Percentiles rank a stretch among this genome's conserved stretches.
phyloP scores from a whole-genome alignment of 2,888 invertebrate species.

The Incurvaria masculella region DNA sequence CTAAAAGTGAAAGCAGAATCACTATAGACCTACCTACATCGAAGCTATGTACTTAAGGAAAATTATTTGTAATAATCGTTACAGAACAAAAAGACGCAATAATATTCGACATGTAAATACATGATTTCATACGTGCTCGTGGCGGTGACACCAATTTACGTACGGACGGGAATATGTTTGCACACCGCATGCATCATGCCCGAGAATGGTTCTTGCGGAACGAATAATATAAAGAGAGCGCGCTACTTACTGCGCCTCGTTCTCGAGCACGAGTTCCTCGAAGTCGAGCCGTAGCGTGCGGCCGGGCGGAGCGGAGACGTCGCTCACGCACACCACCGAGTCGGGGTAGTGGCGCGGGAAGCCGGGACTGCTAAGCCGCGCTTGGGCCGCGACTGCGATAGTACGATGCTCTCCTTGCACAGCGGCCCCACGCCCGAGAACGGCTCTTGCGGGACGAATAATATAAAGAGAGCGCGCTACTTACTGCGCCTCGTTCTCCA shows the following conservation, averaged over 20 bases:
- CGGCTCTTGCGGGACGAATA: slow-evolving; percentile 27
- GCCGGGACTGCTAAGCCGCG: slow-evolving; percentile 73
- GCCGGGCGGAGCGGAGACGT: slow-evolving; percentile 64
- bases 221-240: no score
- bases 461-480: slow-evolving; percentile 23
- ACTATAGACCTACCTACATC: no score
- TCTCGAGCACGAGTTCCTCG: slow-evolving; percentile 72
- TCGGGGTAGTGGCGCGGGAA: slow-evolving; percentile 78
- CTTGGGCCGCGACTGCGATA: slow-evolving; percentile 64
- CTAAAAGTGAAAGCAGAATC: no score
- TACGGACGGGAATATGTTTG: no score
- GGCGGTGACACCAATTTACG: no score
- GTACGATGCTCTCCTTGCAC: slow-evolving; percentile 66
- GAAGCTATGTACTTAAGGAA: no score
- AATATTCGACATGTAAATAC: no score
- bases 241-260: slow-evolving; percentile 69
- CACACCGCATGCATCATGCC: no score
- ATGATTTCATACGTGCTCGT: no score
- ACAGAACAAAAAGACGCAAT: no score
- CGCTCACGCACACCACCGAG: slow-evolving; percentile 70
- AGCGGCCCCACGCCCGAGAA: slow-evolving; percentile 38
- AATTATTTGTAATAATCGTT: no score
- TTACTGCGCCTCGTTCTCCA: slow-evolving; percentile 77
- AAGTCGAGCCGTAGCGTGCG: slow-evolving; percentile 72
- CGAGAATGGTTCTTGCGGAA: no score